These are phyloP conservation scores for Isaurus tuberculatus DNA, from an alignment of 92 coral and sea anemone genomes.

Conservation along the genomic window DNA sequence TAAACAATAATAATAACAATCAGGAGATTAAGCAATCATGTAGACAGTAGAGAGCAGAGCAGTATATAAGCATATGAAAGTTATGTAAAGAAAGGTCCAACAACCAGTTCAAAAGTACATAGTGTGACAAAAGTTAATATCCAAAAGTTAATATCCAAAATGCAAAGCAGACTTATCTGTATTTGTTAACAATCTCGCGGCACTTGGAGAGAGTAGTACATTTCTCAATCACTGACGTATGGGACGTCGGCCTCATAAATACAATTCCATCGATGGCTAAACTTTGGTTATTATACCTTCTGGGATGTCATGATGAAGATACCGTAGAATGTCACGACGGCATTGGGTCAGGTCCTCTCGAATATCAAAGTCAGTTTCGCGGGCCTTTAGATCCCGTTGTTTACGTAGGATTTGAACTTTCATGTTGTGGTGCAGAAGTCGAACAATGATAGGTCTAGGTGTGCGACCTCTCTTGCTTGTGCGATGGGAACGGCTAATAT, in stretches of 20 bases:
- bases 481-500: conserved; percentile 46
- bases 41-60: background rate
- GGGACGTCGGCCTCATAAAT: background rate
- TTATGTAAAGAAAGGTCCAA: too few relatives aligned
- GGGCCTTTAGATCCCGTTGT: background rate
- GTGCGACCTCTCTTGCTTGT: conserved; percentile 1
- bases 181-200: background rate
- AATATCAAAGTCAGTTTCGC: conserved; percentile 17
- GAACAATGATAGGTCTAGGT: conserved; percentile 49
- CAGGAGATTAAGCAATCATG: conserved; percentile 16
- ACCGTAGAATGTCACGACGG: background rate
- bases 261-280: background rate
- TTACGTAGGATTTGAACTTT: conserved; percentile 43
- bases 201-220: background rate
- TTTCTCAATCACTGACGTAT: background rate
- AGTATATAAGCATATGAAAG: too few relatives aligned
- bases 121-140: too few relatives aligned
- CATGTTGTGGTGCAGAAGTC: conserved; percentile 23
- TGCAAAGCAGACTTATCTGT: background rate
- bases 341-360: conserved; percentile 31
- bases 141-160: too few relatives aligned
- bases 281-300: background rate
- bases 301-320: background rate
- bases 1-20: background rate
- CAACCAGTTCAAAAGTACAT: too few relatives aligned